phyloP scores from a whole-genome alignment of 2,888 invertebrate genomes.

The Glaucopsyche alexis region DNA sequence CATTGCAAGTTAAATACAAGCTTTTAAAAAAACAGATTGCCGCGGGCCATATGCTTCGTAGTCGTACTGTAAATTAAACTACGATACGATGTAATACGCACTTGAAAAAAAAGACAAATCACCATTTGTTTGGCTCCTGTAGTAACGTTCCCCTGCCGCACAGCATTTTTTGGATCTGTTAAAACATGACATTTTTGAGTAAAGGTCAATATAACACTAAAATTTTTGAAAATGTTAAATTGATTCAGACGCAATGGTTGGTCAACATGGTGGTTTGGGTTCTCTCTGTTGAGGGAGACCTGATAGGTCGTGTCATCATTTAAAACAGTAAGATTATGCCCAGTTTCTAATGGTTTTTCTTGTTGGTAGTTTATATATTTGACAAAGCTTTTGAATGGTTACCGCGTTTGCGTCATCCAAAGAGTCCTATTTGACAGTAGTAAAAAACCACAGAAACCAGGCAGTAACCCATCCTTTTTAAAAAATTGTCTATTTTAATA shows the following conservation, averaged over 20 bases:
- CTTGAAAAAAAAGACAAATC: neutral
- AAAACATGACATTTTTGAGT: neutral
- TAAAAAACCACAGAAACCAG: too few species aligned
- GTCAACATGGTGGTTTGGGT: conserved; percentile 62
- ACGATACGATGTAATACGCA: neutral
- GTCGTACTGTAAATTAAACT: too few species aligned
- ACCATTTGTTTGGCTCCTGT: neutral
- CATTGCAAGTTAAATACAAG: too few species aligned
- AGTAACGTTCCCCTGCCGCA: neutral
- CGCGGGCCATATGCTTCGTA: too few species aligned
- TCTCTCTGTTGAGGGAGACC: conserved; percentile 75
- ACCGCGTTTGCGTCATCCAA: too few species aligned
- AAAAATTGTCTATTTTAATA: too few species aligned
- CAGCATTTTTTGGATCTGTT: neutral
- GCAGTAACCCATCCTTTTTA: too few species aligned
- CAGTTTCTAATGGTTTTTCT: too few species aligned
- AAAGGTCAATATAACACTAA: neutral
- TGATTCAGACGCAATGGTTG: conserved; percentile 29
- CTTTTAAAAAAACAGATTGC: too few species aligned
- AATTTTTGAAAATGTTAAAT: neutral
- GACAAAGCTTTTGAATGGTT: too few species aligned
- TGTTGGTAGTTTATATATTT: too few species aligned
- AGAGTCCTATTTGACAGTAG: too few species aligned
- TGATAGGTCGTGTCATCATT: conserved; percentile 68
- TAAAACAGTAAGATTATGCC: neutral